Evolutionary conservation across 2,888 invertebrate species (phyloP).

Genomic region (Aphidoletes aphidimyza): DNA sequence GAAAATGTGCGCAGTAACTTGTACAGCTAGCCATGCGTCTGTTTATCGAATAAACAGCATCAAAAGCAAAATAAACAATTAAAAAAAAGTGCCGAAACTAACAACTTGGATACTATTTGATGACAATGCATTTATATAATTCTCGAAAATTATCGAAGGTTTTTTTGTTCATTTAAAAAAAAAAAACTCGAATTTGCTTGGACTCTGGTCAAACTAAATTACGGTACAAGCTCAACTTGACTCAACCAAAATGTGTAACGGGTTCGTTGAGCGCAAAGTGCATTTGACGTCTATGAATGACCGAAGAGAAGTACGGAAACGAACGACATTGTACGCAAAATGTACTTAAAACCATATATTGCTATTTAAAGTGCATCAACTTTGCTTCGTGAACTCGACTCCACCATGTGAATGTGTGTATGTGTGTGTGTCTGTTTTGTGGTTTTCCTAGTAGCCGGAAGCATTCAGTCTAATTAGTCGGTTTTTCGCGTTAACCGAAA

Average conservation of each 20-base stretch:
- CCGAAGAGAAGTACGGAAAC: background rate
- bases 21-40: no score
- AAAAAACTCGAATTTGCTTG: background rate
- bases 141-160: background rate
- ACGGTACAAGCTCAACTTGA: background rate
- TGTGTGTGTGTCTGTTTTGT: background rate
- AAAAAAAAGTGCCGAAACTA: background rate
- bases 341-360: background rate
- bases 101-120: background rate
- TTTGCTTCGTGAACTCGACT: no score
- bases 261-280: background rate
- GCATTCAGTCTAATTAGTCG: background rate
- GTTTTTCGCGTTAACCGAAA: background rate
- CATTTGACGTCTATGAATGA: background rate
- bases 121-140: background rate
- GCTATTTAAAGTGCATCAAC: no score
- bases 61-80: background rate
- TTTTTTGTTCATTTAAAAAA: background rate
- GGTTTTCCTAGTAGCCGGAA: background rate
- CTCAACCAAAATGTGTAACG: background rate
- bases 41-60: no score
- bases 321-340: background rate
- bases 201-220: slow-evolving; percentile 16
- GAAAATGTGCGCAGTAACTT: no score
- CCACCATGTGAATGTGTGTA: background rate